phyloP scores from a whole-genome alignment of 2,797 vertebrate genomes.

The Hozukius guyotensis region DNA sequence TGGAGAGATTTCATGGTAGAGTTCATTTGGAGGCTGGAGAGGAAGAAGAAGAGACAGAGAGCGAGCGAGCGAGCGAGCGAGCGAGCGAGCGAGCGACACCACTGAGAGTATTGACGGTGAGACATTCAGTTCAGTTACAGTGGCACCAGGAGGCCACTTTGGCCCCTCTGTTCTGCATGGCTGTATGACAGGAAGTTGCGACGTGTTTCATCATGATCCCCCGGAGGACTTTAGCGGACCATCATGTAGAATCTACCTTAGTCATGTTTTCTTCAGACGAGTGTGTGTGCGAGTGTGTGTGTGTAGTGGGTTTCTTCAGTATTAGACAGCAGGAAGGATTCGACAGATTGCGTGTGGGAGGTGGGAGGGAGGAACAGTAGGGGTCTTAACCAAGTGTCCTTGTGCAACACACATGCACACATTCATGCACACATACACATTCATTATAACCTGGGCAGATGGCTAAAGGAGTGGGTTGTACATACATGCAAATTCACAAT shows the following conservation, averaged over 20 bases:
- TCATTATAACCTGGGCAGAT: slow-evolving; percentile 54
- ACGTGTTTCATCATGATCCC: slow-evolving; percentile 32
- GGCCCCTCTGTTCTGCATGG: slow-evolving; percentile 44
- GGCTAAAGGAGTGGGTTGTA: slow-evolving; percentile 43
- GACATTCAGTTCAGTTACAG: slow-evolving; percentile 70
- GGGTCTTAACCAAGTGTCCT: slow-evolving; percentile 55
- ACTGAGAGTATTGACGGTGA: slow-evolving; percentile 48
- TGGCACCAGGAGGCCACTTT: slow-evolving; percentile 63
- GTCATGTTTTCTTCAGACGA: slow-evolving; percentile 46
- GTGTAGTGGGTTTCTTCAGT: slow-evolving; percentile 14
- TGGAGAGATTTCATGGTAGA: slow-evolving; percentile 19
- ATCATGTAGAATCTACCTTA: slow-evolving; percentile 42
- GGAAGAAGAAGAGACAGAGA: slow-evolving; percentile 26
- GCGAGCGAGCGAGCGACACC: slow-evolving; percentile 40
- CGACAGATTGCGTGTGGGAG: slow-evolving; percentile 74
- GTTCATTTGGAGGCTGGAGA: slow-evolving; percentile 26
- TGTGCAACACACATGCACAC: slow-evolving; percentile 27
- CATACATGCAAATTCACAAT: slow-evolving; percentile 8
- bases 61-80: slow-evolving; percentile 5
- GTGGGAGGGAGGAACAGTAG: slow-evolving; percentile 62
- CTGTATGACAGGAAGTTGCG: slow-evolving; percentile 46
- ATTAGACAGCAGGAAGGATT: slow-evolving; percentile 50
- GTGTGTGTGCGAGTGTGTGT: slow-evolving; percentile 20
- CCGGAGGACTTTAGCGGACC: slow-evolving; percentile 26
- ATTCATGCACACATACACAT: slow-evolving; percentile 15